Base-by-base conservation (phyloP, 2,888 invertebrate genomes). In the Camponotus fellah region DNA sequence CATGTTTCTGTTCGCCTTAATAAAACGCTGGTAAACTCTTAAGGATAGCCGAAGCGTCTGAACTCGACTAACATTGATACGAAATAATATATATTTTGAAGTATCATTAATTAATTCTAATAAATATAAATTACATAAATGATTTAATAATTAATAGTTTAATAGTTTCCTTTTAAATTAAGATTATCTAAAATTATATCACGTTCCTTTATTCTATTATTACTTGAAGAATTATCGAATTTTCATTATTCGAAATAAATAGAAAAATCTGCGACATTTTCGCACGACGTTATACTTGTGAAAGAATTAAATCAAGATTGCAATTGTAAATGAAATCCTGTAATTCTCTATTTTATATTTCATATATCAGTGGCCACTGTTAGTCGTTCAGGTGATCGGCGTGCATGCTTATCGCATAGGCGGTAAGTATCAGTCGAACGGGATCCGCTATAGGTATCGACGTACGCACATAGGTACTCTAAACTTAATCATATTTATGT, bases 401-500 rank as follows among this genome's bases (percentile, higher is more conserved):
- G 21, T 64, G 64, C 74, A 65, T 37, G 65, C 79, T 71, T 79
- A 77, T 77, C 69, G 68, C 34, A 79, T 79, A 71, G 60, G 46
- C 72, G 72, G 60, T 79, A 79, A 72, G 69, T 62, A 72, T 72
- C 81, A 65, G 64, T 83, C 85, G 65, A 77, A 83, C 71, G 82
- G 76, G 62, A 66, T 80, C 68, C 49, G 64, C 69, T 75, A 56
- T 68, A 66, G 69, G 66, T 84, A 66, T 80, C 65, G 34, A 71
- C 43, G 46, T 86, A 88, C 84, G 60, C 82, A 81, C 80, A 74
- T 69, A 83, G 76, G 56, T 87, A 87, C 64, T 69, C 84, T 88
- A 86, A 85, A 84, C 87, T 86, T 91, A 90, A 90, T 91, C 84
- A 86, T 90, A 91, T 88, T 90, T 91, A 49, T 49, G 90, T 91